A percentile compares a stretch with the other conserved stretches of the same genome.
These are phyloP conservation scores for Rhodeus uyekii DNA, from an alignment of 2,797 vertebrate species.

Conservation along the genomic window DNA sequence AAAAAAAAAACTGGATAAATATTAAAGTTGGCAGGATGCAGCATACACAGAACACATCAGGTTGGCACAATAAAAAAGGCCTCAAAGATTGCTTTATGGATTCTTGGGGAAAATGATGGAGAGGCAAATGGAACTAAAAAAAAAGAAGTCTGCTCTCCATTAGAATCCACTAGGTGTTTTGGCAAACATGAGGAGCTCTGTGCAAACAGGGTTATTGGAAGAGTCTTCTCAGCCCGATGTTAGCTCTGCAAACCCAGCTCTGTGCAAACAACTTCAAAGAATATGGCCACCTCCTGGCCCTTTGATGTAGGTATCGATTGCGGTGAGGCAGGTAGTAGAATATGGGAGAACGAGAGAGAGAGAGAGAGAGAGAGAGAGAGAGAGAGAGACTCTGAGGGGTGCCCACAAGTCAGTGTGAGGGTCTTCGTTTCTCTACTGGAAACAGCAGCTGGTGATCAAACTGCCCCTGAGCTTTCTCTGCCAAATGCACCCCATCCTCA, in stretches of 20 bases:
- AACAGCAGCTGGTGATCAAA: constrained; percentile 57
- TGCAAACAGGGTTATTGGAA: constrained; percentile 82
- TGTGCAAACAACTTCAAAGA: constrained; percentile 83
- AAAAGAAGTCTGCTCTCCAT: constrained; percentile 72
- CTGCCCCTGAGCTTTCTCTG: constrained; percentile 44
- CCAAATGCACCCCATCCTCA: constrained; percentile 24
- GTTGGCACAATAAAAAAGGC: constrained; percentile 71
- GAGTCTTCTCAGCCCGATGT: constrained; percentile 71
- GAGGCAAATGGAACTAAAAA: constrained; percentile 41
- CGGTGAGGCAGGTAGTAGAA: constrained; percentile 62
- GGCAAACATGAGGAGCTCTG: constrained; percentile 83
- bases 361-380: constrained; percentile 27
- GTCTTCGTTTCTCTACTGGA: constrained; percentile 58
- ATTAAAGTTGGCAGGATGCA: constrained; percentile 85
- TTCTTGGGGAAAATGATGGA: constrained; percentile 66
- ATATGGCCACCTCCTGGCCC: constrained; percentile 80
- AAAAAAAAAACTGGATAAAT: constrained; percentile 81
- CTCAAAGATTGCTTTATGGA: constrained; percentile 82
- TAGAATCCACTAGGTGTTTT: constrained; percentile 81
- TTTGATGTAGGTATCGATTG: constrained; percentile 81
- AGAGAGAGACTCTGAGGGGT: constrained; percentile 24
- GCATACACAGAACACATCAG: constrained; percentile 73
- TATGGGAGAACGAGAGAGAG: constrained; percentile 53
- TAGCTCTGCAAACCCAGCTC: constrained; percentile 79
- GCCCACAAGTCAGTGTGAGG: constrained; percentile 19